Evolutionary conservation across 2,113 vertebrate species (phyloP), one percentile per base, ranked within the genome.

Genomic region (Scomber japonicus): DNA sequence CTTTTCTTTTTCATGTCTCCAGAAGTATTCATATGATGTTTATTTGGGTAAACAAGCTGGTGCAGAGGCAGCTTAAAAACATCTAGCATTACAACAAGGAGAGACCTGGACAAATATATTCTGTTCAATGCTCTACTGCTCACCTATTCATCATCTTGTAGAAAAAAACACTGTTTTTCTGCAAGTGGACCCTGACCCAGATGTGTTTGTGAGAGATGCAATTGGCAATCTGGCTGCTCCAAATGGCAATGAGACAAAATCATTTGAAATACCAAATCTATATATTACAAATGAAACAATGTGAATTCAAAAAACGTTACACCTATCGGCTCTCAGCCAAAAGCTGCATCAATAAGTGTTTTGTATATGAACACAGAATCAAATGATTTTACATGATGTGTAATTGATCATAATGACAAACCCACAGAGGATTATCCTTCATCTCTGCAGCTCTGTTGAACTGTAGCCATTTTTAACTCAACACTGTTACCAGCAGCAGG

Each of bases 71-170:
- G 62, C 17, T 16, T 48, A 6, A 44, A 9, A 49, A 70, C 5
- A 35, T 6, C 35, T 2, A 40, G 35, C 35, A 40, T 7, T 40
- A 7, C 27, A 10, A 19, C 48, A 16, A 6, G 17, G 6, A 57
- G 21, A 66, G 12, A 66, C 16, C 46, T 24, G 31, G 11, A 45
- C 4, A 56, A 76, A 74, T 73, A 57, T 84, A 55, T 82, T 80
- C 59, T 54, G 49, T 79, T 66, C 66, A 55, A 3, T 2, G 27
- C 7, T 0, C 19, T n/a, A 4, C 0, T 78, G 24, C 45, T 74
- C 44, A 65, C 49, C 46, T 53, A 31, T 53, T 79, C 27, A 73
- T 62, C 70, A 7, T 30, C 13, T 21, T n/a, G 49, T 63, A 11
- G 2, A 27, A 59, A 27, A 27, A 74, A 24, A 0, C 15, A 17